Evolutionary conservation across 2,113 vertebrate species (phyloP).

Genomic region (Eubucco bourcierii): DNA sequence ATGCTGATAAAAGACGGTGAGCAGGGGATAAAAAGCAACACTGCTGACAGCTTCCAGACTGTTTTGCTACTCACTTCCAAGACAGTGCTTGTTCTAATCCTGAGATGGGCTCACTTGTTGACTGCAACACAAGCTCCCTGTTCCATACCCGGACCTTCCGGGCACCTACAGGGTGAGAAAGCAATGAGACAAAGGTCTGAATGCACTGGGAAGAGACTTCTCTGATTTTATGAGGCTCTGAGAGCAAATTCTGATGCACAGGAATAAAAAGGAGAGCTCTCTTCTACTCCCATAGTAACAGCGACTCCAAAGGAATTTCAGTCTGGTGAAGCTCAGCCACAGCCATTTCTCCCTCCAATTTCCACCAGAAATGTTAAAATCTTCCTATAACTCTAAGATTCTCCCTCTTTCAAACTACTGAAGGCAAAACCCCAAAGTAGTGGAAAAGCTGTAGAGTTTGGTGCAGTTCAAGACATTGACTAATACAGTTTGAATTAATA

Average conservation of each 20-base stretch:
- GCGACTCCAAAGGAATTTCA: background rate
- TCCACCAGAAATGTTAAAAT: background rate
- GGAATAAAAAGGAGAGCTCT: background rate
- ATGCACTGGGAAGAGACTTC: background rate
- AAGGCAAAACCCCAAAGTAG: background rate
- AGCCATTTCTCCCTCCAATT: background rate
- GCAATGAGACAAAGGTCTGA: background rate
- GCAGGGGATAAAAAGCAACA: background rate
- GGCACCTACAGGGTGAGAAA: constrained; percentile 66
- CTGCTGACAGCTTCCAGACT: background rate
- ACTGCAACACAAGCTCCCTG: constrained; percentile 90
- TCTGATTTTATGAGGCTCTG: background rate
- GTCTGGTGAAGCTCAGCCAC: background rate
- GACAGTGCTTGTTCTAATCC: constrained; percentile 89
- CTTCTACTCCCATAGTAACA: background rate
- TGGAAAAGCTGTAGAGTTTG: background rate
- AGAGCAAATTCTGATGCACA: background rate
- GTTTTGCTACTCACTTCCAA: constrained; percentile 88
- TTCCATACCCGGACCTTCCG: constrained; percentile 87
- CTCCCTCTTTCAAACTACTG: background rate
- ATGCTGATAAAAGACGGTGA: background rate
- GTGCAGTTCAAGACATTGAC: background rate
- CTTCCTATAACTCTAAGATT: background rate
- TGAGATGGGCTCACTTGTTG: constrained; percentile 88
- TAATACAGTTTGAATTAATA: too few relatives aligned